phyloP scores from a whole-genome alignment of 2,113 vertebrate genomes.

The Brachyhypopomus occidentalis region DNA sequence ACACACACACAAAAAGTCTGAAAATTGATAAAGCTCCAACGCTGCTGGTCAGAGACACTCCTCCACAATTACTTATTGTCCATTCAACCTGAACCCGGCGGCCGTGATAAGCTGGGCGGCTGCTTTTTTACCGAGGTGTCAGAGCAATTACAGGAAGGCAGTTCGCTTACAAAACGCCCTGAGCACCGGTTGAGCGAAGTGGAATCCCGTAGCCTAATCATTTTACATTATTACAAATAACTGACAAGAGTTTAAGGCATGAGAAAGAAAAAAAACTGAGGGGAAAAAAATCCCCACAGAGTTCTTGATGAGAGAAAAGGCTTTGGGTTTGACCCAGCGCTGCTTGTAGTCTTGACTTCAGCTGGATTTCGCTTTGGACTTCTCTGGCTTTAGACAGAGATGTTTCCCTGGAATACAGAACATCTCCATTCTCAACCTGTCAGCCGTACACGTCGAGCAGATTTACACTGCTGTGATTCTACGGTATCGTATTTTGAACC shows the following conservation, averaged over 20 bases:
- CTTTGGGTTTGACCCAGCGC: background rate
- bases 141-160: constrained; percentile 45
- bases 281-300: constrained; percentile 3
- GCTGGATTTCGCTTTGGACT: background rate
- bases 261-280: background rate
- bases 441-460: background rate
- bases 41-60: constrained; percentile 37
- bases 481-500: background rate
- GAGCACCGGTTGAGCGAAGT: constrained; percentile 19
- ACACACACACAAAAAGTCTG: background rate
- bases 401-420: constrained; percentile 2
- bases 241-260: constrained; percentile 5
- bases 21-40: constrained; percentile 7
- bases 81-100: constrained; percentile 32
- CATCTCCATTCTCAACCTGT: background rate
- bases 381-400: background rate
- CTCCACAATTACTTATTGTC: constrained; percentile 33
- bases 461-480: background rate
- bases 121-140: constrained; percentile 18
- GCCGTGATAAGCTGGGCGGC: constrained; percentile 37
- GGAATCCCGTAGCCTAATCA: constrained; percentile 11
- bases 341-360: background rate
- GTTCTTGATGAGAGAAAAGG: background rate
- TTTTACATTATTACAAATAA: constrained; percentile 40
- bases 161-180: constrained; percentile 37